Base-by-base conservation (phyloP, 2,113 vertebrate species). In the Eretmochelys imbricata region DNA sequence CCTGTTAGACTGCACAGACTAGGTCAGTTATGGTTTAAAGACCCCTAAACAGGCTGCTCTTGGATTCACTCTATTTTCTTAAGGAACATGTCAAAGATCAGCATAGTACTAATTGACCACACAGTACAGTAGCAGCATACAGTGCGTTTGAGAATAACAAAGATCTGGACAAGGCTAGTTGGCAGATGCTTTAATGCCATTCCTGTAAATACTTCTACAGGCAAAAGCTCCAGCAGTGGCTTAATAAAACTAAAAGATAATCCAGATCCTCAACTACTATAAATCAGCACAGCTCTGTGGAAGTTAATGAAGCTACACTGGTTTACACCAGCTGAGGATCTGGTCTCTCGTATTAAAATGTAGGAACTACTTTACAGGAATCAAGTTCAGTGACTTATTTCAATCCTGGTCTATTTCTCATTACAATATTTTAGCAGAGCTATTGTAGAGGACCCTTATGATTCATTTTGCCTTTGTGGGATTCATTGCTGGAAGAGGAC, bases 1-100 rank as follows among this genome's bases (percentile, higher is more conserved):
- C 69, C 82, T 55, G 84, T 96, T 95, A 93, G 91, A 94, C 96
- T 93, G 84, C 88, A 90, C 72, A 87, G 75, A 90, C n/a, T 80
- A 90, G 82, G 93, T 82, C 90, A 91, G 90, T 89, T 3, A 0
- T 76, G 88, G 86, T 90, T 97, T 96, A 94, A 29, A 84, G 79
- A 54, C 75, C 69, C 54, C 78, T 95, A 96, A 95, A 95, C 93
- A 90, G 94, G 78, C 84, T 89, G 89, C 82, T 83, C 54, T 84
- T 35, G 24, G 65, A 86, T 83, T 94, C 80, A 17, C n/a, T 89
- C 49, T 80, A 8, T 93, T 95, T 93, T 91, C 65, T 87, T 85
- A 89, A 0, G 83, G 82, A 79, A 93, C 83, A 82, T 85, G 93
- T 95, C 5, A 5, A 85, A 95, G 89, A 90, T 20, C 65, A 65